Evolutionary conservation across 2,797 vertebrate genomes (phyloP).

Genomic region (Mormyrops boulengeri): DNA sequence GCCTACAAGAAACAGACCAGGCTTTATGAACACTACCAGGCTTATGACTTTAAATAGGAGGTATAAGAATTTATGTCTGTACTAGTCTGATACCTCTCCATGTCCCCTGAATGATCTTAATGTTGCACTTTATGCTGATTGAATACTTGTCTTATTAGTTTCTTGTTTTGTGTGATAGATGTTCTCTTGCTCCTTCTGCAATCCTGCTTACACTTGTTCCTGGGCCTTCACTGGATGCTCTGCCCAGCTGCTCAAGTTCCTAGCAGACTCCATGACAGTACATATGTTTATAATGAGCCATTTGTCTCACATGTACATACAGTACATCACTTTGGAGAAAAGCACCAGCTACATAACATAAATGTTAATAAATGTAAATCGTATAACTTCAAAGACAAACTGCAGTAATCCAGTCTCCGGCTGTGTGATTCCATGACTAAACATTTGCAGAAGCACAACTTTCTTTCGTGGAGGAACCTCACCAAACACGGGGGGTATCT

Average conservation of each 20-base stretch:
- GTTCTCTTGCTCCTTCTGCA: neutral
- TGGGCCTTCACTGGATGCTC: neutral
- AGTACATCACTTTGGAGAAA: neutral
- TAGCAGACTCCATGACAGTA: neutral
- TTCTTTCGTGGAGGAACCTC: neutral
- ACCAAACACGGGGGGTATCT: neutral
- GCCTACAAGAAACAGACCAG: neutral
- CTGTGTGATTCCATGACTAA: neutral
- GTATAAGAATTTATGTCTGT: neutral
- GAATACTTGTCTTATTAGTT: neutral
- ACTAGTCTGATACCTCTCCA: neutral
- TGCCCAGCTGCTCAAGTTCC: neutral
- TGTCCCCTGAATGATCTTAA: neutral
- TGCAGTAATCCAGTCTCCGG: neutral
- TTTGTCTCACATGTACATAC: neutral
- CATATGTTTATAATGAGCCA: neutral
- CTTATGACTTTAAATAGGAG: neutral
- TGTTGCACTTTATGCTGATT: neutral
- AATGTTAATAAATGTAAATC: neutral
- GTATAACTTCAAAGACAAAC: neutral
- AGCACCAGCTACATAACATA: neutral
- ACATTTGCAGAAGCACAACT: neutral
- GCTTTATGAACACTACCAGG: neutral
- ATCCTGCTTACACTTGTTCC: neutral
- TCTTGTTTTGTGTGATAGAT: neutral